These are phyloP conservation scores for Heliconius sara DNA, from an alignment of 2,888 invertebrate species.

Conservation along the genomic window DNA sequence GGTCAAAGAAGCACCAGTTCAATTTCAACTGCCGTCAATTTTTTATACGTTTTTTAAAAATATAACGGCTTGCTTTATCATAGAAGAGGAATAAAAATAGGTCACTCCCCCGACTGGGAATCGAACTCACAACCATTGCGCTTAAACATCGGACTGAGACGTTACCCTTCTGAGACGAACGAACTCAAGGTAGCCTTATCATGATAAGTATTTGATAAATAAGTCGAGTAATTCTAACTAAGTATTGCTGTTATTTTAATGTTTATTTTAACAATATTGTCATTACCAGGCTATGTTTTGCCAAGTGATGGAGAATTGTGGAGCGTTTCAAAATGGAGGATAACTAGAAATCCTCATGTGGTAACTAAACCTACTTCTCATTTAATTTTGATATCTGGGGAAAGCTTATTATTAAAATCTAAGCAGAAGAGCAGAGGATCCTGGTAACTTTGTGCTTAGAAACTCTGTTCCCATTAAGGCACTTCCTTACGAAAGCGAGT, in stretches of 20 bases:
- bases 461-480: too few relatives aligned
- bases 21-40: too few relatives aligned
- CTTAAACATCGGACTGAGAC: not conserved
- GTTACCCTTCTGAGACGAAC: not conserved
- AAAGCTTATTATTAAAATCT: not conserved
- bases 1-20: too few relatives aligned
- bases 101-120: not conserved
- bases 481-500: not conserved
- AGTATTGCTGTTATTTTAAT: not conserved
- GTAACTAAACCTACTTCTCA: constrained; percentile 49
- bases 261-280: not conserved
- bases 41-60: too few relatives aligned
- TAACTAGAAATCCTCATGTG: constrained; percentile 56
- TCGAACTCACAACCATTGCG: not conserved
- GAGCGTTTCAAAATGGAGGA: constrained; percentile 63
- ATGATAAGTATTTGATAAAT: not conserved
- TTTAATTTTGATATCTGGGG: not conserved
- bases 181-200: not conserved
- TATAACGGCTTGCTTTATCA: too few relatives aligned
- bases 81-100: not conserved
- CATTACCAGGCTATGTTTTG: constrained; percentile 52
- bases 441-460: too few relatives aligned
- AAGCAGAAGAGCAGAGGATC: too few relatives aligned
- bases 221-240: not conserved
- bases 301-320: constrained; percentile 59